Evolutionary conservation across 2,888 invertebrate genomes (phyloP).

Genomic region (Platycheirus albimanus): DNA sequence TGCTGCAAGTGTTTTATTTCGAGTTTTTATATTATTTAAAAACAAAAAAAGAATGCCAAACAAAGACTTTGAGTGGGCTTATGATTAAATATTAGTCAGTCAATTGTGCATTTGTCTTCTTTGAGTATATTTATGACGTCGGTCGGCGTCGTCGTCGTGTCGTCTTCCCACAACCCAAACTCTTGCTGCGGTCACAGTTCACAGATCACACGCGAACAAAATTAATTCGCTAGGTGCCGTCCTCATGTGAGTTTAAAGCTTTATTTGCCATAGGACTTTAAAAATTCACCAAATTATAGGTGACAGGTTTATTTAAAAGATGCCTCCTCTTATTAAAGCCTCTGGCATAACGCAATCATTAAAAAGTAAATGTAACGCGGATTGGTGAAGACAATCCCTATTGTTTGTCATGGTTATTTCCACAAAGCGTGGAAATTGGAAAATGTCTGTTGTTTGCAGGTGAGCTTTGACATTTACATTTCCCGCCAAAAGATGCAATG

Average conservation of each 20-base stretch:
- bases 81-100: conserved; percentile 27
- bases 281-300: conserved; percentile 23
- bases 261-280: not conserved
- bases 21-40: not conserved
- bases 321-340: no score
- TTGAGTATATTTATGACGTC: not conserved
- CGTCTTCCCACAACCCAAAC: conserved; percentile 42
- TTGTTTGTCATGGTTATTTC: conserved; percentile 34
- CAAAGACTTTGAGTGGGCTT: conserved; percentile 45
- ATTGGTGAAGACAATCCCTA: conserved; percentile 39
- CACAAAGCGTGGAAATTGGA: conserved; percentile 42
- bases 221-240: conserved; percentile 57
- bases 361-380: conserved; percentile 31
- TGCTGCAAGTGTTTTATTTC: no score
- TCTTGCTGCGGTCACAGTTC: conserved; percentile 46
- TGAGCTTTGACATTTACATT: conserved; percentile 48
- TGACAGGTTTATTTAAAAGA: conserved; percentile 39
- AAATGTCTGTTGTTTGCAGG: conserved; percentile 38
- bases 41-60: conserved; percentile 53
- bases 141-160: not conserved
- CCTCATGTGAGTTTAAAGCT: not conserved
- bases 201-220: conserved; percentile 45
- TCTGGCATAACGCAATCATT: conserved; percentile 41
- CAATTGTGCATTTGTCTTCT: conserved; percentile 4
- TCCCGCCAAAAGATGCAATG: not conserved